Evolutionary conservation across 92 coral and sea anemone genomes (phyloP).

Genomic region (Plumapathes pennacea): DNA sequence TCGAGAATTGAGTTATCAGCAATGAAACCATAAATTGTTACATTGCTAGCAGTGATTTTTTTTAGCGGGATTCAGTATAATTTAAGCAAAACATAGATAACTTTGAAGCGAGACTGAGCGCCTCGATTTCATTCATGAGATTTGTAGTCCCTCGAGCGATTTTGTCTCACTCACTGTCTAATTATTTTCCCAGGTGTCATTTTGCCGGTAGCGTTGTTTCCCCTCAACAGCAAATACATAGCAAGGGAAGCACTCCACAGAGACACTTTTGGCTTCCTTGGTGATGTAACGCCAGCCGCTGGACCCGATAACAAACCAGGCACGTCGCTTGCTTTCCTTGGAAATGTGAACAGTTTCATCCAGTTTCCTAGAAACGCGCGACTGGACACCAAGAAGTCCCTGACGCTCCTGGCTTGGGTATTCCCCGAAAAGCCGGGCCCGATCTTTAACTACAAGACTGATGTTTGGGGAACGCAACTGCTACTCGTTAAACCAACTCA

Average conservation of each 20-base stretch:
- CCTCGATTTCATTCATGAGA: too few species aligned
- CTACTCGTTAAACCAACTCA: slow-evolving; percentile 47
- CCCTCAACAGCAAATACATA: slow-evolving; percentile 30
- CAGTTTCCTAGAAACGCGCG: slow-evolving; percentile 53
- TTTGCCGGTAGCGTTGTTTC: slow-evolving; percentile 49
- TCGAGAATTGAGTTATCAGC: too few species aligned
- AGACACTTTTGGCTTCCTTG: slow-evolving; percentile 26
- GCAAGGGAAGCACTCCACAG: slow-evolving; percentile 54
- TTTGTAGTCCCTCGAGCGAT: too few species aligned
- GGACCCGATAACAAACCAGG: slow-evolving; percentile 37
- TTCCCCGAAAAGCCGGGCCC: slow-evolving; percentile 57
- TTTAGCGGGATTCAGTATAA: too few species aligned
- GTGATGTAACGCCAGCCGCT: slow-evolving; percentile 23
- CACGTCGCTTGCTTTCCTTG: slow-evolving; percentile 39
- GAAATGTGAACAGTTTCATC: slow-evolving; percentile 54
- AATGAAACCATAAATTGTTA: too few species aligned
- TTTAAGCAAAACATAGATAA: too few species aligned
- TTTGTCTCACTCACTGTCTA: too few species aligned
- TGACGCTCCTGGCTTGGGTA: slow-evolving; percentile 47
- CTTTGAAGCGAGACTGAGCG: too few species aligned
- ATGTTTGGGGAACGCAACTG: slow-evolving; percentile 62
- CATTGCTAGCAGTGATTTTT: too few species aligned
- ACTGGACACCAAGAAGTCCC: slow-evolving; percentile 37
- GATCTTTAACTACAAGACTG: slow-evolving; percentile 45
- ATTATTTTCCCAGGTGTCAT: slow-evolving; percentile 1